Evolutionary conservation across 2,113 vertebrate species (phyloP), one percentile per base, ranked within the genome.

Genomic region (Epinephelus fuscoguttatus): DNA sequence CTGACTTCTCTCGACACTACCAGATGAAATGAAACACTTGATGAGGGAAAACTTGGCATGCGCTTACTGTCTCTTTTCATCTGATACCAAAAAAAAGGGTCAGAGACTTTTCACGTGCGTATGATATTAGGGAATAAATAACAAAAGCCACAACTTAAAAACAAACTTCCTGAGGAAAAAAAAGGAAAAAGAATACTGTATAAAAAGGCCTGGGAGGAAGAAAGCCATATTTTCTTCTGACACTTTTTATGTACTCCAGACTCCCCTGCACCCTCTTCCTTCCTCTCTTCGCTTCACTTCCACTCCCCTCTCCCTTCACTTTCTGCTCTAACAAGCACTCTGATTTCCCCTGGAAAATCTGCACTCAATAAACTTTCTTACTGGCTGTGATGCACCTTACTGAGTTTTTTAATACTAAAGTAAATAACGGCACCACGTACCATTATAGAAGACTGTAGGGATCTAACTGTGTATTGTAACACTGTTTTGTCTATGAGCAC

Each of bases 331-430:
- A 90, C 89, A 91, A 88, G 89, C 85, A 81, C 82, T 90, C 88
- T 91, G 91, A 92, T 94, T 93, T 91, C 87, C 88, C 82, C 83
- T 86, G 92, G 87, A 93, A 95, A 94, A 93, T 92, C 91, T 85
- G 84, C 91, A 87, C 81, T 87, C 89, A 86, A 84, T 88, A 91
- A 91, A 85, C 77, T 74, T 87, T 78, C 82, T 82, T 45, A 18
- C 74, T 72, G 69, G 57, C 83, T 80, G 13, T 75, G 86, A 80
- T 84, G 71, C 72, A 66, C 81, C 83, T 72, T 27, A 76, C 86
- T 75, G 73, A 68, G 70, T 4, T 64, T 70, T 92, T 89, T 85
- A 86, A 89, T 79, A 70, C 74, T 40, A 53, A 49, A 72, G 76
- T 71, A 87, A 91, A 85, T 88, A 83, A 84, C 45, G 84, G 63